Conservation (phyloP, 2,888 invertebrate species). For the Nemotelus pantherinus region DNA sequence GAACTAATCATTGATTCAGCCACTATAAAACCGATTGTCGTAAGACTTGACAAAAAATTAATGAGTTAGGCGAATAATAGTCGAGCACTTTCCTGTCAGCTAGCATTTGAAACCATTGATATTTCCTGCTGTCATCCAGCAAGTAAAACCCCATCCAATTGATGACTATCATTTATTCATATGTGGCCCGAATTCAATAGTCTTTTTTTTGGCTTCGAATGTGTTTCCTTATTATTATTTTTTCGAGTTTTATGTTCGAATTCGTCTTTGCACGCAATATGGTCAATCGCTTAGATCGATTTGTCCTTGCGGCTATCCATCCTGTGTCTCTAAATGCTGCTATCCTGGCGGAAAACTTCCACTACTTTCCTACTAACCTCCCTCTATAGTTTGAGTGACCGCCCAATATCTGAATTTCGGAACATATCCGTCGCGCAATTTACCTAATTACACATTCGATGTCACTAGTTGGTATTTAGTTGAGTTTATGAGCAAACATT, state of each 20-base stretch:
- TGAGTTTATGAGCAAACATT: slow-evolving; percentile 40
- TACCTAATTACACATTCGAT: slow-evolving; percentile 39
- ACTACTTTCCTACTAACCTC: neutral
- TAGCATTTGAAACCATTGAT: too few relatives aligned
- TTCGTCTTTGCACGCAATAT: slow-evolving; percentile 52
- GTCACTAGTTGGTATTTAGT: slow-evolving; percentile 6
- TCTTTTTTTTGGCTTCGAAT: neutral
- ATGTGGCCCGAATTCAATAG: slow-evolving; percentile 57
- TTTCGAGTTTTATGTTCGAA: slow-evolving; percentile 45
- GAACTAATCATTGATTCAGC: too few relatives aligned
- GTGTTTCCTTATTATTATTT: neutral
- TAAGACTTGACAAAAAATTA: too few relatives aligned
- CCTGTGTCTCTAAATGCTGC: neutral
- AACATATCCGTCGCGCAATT: slow-evolving; percentile 37
- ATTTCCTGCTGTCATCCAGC: neutral
- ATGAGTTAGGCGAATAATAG: too few relatives aligned
- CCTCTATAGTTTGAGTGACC: neutral
- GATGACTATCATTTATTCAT: slow-evolving; percentile 60
- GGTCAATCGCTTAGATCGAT: slow-evolving; percentile 51
- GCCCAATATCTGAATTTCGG: neutral
- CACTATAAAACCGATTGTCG: too few relatives aligned
- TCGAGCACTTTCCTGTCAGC: too few relatives aligned
- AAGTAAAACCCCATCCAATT: slow-evolving; percentile 32
- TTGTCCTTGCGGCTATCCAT: slow-evolving; percentile 19
- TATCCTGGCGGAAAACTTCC: slow-evolving; percentile 9